These are phyloP conservation scores for Acronicta aceris DNA, from an alignment of 2,888 invertebrate genomes.

Conservation along the genomic window DNA sequence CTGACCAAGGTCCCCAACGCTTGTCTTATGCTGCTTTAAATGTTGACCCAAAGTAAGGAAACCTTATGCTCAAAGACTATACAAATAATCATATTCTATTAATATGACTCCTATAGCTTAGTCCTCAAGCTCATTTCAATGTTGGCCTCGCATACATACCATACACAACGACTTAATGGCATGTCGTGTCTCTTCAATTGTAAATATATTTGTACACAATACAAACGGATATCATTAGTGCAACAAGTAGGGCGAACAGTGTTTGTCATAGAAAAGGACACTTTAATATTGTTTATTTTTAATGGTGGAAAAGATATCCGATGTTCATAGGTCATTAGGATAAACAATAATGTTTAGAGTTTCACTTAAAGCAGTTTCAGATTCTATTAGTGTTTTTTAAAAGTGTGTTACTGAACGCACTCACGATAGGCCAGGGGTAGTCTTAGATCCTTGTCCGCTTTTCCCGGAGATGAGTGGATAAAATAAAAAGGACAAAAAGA, in stretches of 20 bases:
- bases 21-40: too few species aligned
- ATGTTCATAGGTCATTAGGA: conserved; percentile 24
- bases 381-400: too few species aligned
- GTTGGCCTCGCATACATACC: conserved; percentile 30
- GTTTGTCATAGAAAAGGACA: conserved; percentile 36
- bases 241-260: conserved; percentile 53
- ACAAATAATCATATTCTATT: too few species aligned
- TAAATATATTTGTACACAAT: conserved; percentile 50
- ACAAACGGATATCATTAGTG: conserved; percentile 54
- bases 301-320: conserved; percentile 11
- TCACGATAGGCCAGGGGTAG: too few species aligned
- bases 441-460: too few species aligned
- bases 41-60: too few species aligned
- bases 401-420: too few species aligned
- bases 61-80: too few species aligned
- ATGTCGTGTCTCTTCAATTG: conserved; percentile 39
- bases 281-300: conserved; percentile 42
- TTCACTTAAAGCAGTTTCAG: too few species aligned
- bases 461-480: too few species aligned
- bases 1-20: too few species aligned
- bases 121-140: conserved; percentile 23
- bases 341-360: conserved; percentile 1
- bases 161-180: conserved; percentile 42
- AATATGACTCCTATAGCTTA: conserved; percentile 22
- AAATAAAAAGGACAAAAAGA: too few species aligned